These are phyloP conservation scores for Mnemiopsis leidyi DNA, from an alignment of 37 sponge, comb jelly and placozoan species.

Conservation along the genomic window DNA sequence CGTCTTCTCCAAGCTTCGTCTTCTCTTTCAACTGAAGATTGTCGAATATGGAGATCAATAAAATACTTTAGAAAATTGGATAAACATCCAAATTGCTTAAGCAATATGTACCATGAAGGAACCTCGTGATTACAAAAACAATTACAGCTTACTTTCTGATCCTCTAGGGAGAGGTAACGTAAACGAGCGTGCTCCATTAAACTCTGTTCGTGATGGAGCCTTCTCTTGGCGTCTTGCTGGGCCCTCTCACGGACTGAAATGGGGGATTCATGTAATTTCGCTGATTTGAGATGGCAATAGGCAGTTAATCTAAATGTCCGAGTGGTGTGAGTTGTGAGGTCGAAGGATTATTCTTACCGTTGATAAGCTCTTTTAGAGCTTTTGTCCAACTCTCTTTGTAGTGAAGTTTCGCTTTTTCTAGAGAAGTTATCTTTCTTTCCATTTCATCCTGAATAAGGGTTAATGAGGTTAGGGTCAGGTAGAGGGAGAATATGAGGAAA, in stretches of 20 bases:
- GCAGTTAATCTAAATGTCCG: too few relatives aligned
- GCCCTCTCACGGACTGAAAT: constrained; percentile 43
- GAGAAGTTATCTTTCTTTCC: constrained; percentile 77
- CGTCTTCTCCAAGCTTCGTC: background rate
- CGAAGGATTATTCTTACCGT: background rate
- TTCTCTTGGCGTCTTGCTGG: constrained; percentile 49
- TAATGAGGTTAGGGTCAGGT: background rate
- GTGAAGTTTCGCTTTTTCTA: constrained; percentile 79
- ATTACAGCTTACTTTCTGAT: constrained; percentile 37
- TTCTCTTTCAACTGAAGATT: constrained; percentile 7
- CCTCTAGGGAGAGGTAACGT: constrained; percentile 29
- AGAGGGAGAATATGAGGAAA: background rate
- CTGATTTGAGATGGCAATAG: too few relatives aligned
- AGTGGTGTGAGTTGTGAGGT: too few relatives aligned
- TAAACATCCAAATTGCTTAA: background rate
- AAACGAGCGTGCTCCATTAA: constrained; percentile 52
- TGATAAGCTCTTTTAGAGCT: constrained; percentile 77
- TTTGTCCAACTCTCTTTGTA: constrained; percentile 95
- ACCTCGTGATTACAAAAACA: background rate
- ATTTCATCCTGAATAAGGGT: constrained; percentile 70
- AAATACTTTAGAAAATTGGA: too few relatives aligned
- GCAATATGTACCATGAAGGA: background rate
- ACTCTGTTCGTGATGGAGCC: constrained; percentile 40
- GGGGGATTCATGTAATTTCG: too few relatives aligned
- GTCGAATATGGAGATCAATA: too few relatives aligned